These are phyloP conservation scores for Dryobotodes eremita DNA, from an alignment of 2,888 invertebrate species.

Conservation along the genomic window DNA sequence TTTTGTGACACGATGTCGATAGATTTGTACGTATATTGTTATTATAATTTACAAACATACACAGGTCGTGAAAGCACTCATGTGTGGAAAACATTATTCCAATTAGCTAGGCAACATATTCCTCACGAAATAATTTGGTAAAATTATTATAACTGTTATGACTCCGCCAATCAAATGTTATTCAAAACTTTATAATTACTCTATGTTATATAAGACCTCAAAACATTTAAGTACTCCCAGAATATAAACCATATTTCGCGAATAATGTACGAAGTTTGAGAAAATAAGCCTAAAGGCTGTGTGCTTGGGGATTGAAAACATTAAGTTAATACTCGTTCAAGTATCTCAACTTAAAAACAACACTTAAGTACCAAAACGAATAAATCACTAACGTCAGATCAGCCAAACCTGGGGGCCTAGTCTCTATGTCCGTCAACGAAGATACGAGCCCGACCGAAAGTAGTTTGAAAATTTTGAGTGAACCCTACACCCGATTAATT, in stretches of 20 bases:
- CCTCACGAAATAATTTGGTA: constrained; percentile 39
- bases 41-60: constrained; percentile 42
- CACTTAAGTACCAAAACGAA: constrained; percentile 34
- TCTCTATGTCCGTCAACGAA: too few species aligned
- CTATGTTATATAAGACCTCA: constrained; percentile 52
- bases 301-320: constrained; percentile 54
- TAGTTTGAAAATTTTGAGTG: too few species aligned
- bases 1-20: constrained; percentile 58
- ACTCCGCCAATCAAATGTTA: constrained; percentile 50
- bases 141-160: constrained; percentile 48
- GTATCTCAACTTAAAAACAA: constrained; percentile 49
- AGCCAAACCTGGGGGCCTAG: constrained; percentile 5
- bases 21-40: constrained; percentile 13
- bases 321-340: constrained; percentile 50
- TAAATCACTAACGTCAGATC: constrained; percentile 45
- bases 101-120: constrained; percentile 43
- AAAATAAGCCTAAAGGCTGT: constrained; percentile 60
- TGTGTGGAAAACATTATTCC: constrained; percentile 41
- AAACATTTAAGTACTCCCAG: constrained; percentile 35
- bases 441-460: too few species aligned
- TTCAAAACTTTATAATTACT: constrained; percentile 50
- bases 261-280: constrained; percentile 63
- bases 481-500: too few species aligned
- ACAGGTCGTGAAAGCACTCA: constrained; percentile 17
- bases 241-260: constrained; percentile 59